Conservation (phyloP, 2,888 invertebrate species). For the Sycophila texana region DNA sequence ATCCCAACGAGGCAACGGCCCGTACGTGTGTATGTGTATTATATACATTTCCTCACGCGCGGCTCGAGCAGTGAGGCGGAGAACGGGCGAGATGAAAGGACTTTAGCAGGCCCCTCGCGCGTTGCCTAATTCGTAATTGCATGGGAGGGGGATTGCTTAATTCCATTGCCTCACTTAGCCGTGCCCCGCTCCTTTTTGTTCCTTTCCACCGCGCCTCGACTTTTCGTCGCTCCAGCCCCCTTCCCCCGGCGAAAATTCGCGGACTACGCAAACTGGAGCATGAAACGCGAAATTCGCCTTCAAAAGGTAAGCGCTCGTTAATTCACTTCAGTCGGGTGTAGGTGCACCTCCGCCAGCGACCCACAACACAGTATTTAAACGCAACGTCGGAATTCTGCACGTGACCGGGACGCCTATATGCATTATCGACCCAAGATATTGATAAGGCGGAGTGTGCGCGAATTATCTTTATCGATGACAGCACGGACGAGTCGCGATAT, state of each 20-base stretch:
- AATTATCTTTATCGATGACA: conserved; percentile 34
- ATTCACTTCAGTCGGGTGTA: not conserved
- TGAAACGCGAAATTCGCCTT: not conserved
- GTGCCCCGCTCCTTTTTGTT: conserved; percentile 27
- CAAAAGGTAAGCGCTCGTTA: not conserved
- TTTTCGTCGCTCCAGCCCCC: not conserved
- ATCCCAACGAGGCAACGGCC: not conserved
- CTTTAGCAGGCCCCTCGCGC: conserved; percentile 28
- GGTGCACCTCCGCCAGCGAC: too few relatives aligned
- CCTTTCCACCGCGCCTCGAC: not conserved
- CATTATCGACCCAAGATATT: conserved; percentile 25
- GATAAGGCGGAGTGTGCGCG: conserved; percentile 15
- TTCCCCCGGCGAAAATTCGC: too few relatives aligned
- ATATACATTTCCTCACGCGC: conserved; percentile 31
- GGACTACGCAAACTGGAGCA: too few relatives aligned
- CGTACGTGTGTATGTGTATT: not conserved
- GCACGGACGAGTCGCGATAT: too few relatives aligned
- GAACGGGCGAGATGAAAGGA: conserved; percentile 53
- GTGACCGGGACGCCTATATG: conserved; percentile 13
- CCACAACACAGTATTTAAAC: not conserved
- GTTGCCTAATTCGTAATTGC: conserved; percentile 58
- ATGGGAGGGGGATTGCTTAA: conserved; percentile 49
- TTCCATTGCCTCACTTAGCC: conserved; percentile 51
- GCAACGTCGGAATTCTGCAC: conserved; percentile 22
- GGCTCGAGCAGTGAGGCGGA: not conserved